Evolutionary conservation across 2,113 vertebrate genomes (phyloP).

Genomic region (Falco punctatus): DNA sequence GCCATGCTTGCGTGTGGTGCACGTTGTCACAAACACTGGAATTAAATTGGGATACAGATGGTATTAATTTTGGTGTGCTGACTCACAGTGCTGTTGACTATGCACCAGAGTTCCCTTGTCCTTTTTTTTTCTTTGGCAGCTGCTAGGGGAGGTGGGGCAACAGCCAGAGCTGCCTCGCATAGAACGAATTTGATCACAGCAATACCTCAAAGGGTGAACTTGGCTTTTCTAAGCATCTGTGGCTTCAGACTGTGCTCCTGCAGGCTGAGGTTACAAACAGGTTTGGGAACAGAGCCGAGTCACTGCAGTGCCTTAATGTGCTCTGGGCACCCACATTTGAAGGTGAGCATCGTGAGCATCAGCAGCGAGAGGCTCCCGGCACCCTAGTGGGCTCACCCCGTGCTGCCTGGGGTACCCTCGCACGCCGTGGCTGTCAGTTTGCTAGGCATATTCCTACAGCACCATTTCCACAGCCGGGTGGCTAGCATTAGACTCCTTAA

Average conservation of each 20-base stretch:
- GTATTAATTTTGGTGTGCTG: conserved; percentile 5
- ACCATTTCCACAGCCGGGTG: background rate
- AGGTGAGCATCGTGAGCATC: accelerated
- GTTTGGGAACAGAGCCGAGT: background rate
- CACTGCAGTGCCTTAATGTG: accelerated
- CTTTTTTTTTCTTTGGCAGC: background rate
- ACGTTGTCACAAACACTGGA: background rate
- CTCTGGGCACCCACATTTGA: accelerated
- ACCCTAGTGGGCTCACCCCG: accelerated
- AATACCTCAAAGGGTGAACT: accelerated
- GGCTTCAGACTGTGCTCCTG: background rate
- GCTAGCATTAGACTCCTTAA: background rate
- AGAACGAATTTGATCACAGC: background rate
- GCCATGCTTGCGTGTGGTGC: background rate
- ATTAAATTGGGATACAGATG: conserved; percentile 45
- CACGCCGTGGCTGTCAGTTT: accelerated
- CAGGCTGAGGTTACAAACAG: background rate
- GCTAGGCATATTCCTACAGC: background rate
- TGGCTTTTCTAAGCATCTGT: background rate
- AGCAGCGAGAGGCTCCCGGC: background rate
- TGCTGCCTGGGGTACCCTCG: background rate
- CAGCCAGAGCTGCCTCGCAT: background rate
- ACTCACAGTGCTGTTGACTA: background rate
- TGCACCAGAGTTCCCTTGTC: background rate
- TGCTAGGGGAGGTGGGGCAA: background rate